Conservation (phyloP, 2,113 vertebrate species). For the Mustelus asterias region DNA sequence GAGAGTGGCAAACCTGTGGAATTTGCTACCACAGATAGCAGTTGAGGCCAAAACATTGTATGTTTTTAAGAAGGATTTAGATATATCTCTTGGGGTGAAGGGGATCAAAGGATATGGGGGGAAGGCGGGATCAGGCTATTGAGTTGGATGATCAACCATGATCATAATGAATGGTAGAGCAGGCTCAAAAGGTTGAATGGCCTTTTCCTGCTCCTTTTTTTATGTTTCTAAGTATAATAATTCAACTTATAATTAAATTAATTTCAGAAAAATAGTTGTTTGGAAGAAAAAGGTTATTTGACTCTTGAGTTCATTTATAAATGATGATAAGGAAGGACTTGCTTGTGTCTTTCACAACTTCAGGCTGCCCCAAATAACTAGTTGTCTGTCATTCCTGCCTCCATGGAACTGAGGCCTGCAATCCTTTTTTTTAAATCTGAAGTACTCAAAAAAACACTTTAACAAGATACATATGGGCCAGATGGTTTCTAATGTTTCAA, state of each 20-base stretch:
- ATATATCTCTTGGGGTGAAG: too few species aligned
- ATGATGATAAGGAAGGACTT: not conserved
- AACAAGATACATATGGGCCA: not conserved
- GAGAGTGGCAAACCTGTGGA: too few species aligned
- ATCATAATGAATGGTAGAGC: too few species aligned
- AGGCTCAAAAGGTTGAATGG: too few species aligned
- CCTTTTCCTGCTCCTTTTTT: too few species aligned
- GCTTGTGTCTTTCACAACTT: not conserved
- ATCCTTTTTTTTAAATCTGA: not conserved
- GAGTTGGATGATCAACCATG: too few species aligned
- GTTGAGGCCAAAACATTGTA: too few species aligned
- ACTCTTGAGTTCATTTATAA: not conserved
- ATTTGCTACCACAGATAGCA: too few species aligned
- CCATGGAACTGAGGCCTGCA: not conserved
- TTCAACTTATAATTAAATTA: not conserved
- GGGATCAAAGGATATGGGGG: too few species aligned
- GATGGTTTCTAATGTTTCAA: not conserved
- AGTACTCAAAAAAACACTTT: not conserved
- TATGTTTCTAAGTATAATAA: not conserved
- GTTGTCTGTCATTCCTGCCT: not conserved
- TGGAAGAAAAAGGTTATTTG: not conserved
- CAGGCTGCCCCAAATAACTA: not conserved
- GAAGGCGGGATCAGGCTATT: too few species aligned
- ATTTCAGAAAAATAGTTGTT: not conserved
- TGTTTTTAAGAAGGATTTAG: too few species aligned